Evolutionary conservation across 2,888 invertebrate species (phyloP), one percentile per base, ranked within the genome.

Genomic region (Drosophila leonis): DNA sequence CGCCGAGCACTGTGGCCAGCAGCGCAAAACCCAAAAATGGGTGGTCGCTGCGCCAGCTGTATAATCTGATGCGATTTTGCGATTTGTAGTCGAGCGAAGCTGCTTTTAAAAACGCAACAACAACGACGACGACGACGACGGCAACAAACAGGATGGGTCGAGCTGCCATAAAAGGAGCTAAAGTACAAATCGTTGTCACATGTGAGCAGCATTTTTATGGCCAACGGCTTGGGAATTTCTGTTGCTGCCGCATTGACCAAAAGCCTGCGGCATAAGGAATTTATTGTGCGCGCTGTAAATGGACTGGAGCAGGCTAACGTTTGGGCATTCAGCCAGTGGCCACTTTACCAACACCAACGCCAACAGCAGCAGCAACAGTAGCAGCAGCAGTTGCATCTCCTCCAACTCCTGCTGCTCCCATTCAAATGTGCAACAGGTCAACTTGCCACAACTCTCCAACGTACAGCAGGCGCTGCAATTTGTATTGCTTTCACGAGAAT

Each of bases 101-200:
- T 56, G 80, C 72, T 81, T 83, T 82, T 65, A 55, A 46, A 60
- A 61, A 44, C 29, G 60, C 56, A 66, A 46, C 70, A 60, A 63
- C 72, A 71, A 41, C 67, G 6, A 61, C 72, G 24, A 69, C 67
- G 15, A 7, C 18, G 18, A 3, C 20, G 8, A 20, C 37, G 49
- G 24, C 35, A 60, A 20, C 44, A 62, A n/a, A 37, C 33, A 49
- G 55, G 65, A 33, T 18, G 35, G 63, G 46, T 41, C 48, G 31
- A 62, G 65, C 71, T 63, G 75, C 92, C 92, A 90, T 92, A 92
- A 92, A 92, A 85, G 92, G 92, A 91, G 90, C 88, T 83, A 90
- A 90, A 92, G 92, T 92, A 92, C 92, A 92, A 92, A 92, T 92
- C 92, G 92, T 92, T 92, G 92, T 92, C 92, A 92, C 92, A 92